phyloP scores from a whole-genome alignment of 1,140 invertebrate genomes.

The Stegodyphus mimosarum region DNA sequence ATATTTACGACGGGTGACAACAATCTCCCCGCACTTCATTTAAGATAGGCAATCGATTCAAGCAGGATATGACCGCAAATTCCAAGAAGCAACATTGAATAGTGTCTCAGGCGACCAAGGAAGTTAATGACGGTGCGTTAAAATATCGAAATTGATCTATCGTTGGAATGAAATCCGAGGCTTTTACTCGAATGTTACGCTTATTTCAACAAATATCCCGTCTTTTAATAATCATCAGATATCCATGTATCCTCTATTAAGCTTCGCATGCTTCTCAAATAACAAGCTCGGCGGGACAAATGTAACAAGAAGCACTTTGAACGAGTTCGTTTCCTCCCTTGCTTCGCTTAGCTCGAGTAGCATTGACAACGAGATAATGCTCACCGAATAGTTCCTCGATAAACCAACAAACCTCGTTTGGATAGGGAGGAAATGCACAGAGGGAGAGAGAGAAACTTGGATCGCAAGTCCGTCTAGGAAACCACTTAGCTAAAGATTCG shows the following conservation, averaged over 20 bases:
- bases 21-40: no score
- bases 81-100: no score
- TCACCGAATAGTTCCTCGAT: slow-evolving; percentile 37
- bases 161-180: neutral
- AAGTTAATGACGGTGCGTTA: neutral
- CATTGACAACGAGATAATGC: slow-evolving; percentile 28
- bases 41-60: no score
- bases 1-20: no score
- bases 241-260: neutral
- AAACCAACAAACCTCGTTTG: slow-evolving; percentile 40
- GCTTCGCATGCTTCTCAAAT: neutral
- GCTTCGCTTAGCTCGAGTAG: slow-evolving; percentile 7
- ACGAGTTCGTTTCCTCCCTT: slow-evolving; percentile 11
- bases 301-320: slow-evolving; percentile 14
- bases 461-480: slow-evolving; percentile 8
- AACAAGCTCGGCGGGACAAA: slow-evolving; percentile 34
- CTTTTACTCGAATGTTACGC: neutral
- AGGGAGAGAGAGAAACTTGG: neutral
- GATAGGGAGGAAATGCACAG: neutral
- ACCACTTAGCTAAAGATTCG: slow-evolving; percentile 27
- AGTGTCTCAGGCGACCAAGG: no score
- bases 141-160: neutral
- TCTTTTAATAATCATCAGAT: slow-evolving; percentile 18
- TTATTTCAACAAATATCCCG: slow-evolving; percentile 10
- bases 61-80: no score